These are phyloP conservation scores for Cynopterus brachyotis DNA, from an alignment of 2,113 vertebrate genomes.

Conservation along the genomic window DNA sequence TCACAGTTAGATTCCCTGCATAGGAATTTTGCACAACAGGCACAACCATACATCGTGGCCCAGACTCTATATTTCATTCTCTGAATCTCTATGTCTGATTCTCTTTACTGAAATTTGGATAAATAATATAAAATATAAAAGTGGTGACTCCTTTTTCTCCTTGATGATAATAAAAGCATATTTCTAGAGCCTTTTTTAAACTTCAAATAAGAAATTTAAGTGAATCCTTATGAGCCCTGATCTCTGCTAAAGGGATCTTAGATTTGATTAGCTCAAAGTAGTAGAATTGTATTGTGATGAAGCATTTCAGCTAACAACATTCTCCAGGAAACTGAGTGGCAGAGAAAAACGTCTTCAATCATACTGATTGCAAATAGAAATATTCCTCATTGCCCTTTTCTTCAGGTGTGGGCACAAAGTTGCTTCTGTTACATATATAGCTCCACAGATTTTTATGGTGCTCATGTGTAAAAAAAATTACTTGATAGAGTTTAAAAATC, in stretches of 20 bases:
- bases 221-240: not conserved
- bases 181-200: not conserved
- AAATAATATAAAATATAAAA: not conserved
- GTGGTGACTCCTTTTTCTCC: not conserved
- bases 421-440: not conserved
- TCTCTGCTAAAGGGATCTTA: not conserved
- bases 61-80: not conserved
- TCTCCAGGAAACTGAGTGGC: not conserved
- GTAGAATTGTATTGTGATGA: not conserved
- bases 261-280: not conserved
- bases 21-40: not conserved
- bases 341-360: not conserved
- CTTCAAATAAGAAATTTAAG: constrained; percentile 22
- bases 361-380: not conserved
- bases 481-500: not conserved
- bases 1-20: not conserved
- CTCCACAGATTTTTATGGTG: not conserved
- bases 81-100: not conserved
- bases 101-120: not conserved
- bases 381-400: not conserved
- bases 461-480: not conserved
- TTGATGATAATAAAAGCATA: not conserved
- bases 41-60: not conserved
- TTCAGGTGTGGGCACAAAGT: not conserved
- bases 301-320: not conserved